Conservation (phyloP, 1,140 invertebrate species). For the Temnothorax curvispinosus region DNA sequence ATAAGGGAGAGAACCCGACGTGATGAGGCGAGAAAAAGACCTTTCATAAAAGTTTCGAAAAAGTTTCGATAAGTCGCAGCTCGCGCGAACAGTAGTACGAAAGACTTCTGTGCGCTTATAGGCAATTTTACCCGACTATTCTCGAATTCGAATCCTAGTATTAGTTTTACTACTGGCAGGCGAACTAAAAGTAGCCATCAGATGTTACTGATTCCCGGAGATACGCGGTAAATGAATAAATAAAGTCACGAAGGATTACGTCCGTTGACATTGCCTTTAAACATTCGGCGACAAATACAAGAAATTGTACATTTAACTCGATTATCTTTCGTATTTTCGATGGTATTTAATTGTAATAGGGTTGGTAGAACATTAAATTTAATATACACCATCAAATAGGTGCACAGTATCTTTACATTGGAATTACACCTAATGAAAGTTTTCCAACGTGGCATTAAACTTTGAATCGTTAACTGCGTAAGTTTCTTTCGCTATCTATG, state of each 20-base stretch:
- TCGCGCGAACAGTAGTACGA: constrained; percentile 63
- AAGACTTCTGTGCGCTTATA: constrained; percentile 68
- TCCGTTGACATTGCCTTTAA: background rate
- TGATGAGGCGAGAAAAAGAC: constrained; percentile 71
- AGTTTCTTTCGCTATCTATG: constrained; percentile 23
- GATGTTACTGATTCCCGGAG: background rate
- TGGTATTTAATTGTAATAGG: background rate
- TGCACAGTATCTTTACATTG: background rate
- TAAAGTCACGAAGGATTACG: background rate
- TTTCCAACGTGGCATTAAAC: constrained; percentile 4
- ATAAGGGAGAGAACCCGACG: constrained; percentile 74
- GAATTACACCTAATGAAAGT: constrained; percentile 31
- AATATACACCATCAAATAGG: background rate
- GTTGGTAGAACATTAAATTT: constrained; percentile 3
- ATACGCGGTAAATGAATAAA: constrained; percentile 17
- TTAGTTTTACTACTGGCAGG: constrained; percentile 59
- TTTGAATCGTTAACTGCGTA: constrained; percentile 38
- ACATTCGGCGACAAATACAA: background rate
- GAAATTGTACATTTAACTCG: background rate
- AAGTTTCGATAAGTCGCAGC: constrained; percentile 75
- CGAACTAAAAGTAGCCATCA: constrained; percentile 10
- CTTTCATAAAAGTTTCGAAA: constrained; percentile 68
- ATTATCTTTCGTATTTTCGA: background rate
- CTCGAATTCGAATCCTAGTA: constrained; percentile 66
- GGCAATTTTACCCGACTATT: constrained; percentile 69